phyloP scores from a whole-genome alignment of 2,888 invertebrate species.

The Dolichomitus sp. region DNA sequence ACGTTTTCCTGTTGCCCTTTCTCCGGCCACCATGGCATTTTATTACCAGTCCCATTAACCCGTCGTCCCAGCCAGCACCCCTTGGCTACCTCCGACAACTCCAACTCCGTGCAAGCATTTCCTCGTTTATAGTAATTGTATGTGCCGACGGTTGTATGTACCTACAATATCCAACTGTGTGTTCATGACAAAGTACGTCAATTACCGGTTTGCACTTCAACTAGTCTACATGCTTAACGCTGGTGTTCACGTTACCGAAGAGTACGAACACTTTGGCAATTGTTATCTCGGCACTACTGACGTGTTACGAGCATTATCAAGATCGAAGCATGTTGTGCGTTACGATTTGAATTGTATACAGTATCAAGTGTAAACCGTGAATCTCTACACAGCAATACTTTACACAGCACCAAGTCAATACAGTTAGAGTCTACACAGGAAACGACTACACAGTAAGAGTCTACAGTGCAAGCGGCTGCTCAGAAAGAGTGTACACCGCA shows the following conservation, averaged over 20 bases:
- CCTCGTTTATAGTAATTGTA: constrained; percentile 37
- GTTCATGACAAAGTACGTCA: constrained; percentile 57
- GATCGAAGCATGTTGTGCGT: neutral
- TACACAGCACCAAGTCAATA: no score
- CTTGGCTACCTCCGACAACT: constrained; percentile 25
- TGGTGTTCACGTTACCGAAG: constrained; percentile 2
- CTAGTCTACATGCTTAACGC: neutral
- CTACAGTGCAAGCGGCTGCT: no score
- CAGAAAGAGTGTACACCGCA: no score
- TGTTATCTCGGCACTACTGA: neutral
- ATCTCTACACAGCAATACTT: no score
- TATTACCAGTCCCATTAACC: constrained; percentile 64
- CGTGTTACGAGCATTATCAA: neutral
- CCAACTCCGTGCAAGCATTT: constrained; percentile 14
- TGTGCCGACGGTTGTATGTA: constrained; percentile 16
- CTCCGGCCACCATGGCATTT: constrained; percentile 45
- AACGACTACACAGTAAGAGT: no score
- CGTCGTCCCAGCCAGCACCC: constrained; percentile 9
- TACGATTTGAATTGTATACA: no score
- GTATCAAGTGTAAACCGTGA: no score
- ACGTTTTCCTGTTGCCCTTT: constrained; percentile 27
- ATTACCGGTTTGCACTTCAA: constrained; percentile 18
- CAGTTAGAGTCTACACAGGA: no score
- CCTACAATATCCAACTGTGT: constrained; percentile 51
- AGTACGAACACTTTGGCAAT: constrained; percentile 1